Conservation (phyloP, 2,113 vertebrate species). For the Oxyura jamaicensis region DNA sequence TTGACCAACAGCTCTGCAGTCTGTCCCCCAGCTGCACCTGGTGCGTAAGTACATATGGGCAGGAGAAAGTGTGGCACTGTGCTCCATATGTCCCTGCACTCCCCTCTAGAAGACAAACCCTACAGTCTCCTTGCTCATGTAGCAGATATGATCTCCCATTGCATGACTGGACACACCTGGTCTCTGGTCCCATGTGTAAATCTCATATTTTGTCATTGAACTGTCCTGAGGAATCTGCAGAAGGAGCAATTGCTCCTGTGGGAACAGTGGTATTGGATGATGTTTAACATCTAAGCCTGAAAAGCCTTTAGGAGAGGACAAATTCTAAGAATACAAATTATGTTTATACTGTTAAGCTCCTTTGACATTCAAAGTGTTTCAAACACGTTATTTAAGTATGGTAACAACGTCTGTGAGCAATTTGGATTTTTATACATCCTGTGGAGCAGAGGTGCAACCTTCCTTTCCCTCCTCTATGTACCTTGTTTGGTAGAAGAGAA, state of each 20-base stretch:
- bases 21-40: background rate
- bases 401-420: background rate
- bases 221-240: background rate
- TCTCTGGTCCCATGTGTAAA: fast-evolving
- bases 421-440: background rate
- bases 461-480: background rate
- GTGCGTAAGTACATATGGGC: background rate
- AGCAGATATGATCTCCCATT: background rate
- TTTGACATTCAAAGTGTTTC: background rate
- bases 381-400: background rate
- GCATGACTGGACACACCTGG: background rate
- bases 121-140: background rate
- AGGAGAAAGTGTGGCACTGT: background rate
- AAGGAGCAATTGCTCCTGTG: background rate
- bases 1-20: background rate
- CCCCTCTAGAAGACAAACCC: background rate
- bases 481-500: background rate
- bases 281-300: background rate
- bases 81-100: background rate
- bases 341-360: background rate
- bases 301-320: background rate
- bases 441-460: background rate
- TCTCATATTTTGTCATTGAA: background rate
- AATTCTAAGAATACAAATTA: background rate
- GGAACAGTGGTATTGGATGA: background rate